A percentile compares a stretch with the other conserved stretches of the same genome.
Conservation (phyloP, 1,140 invertebrate genomes). For the Spodoptera litura region DNA sequence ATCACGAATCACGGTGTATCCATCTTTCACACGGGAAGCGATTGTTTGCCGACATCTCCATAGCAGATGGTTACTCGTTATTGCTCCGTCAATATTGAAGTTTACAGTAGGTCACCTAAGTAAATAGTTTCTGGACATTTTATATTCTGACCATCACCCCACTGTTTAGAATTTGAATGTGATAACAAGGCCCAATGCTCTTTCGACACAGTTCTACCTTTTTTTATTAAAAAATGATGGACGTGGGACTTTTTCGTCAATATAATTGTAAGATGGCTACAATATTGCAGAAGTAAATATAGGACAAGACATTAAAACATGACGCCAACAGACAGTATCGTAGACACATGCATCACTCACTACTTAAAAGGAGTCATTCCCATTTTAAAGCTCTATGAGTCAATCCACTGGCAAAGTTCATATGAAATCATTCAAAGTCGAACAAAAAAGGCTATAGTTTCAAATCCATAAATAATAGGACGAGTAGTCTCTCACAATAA, state of each 20-base stretch:
- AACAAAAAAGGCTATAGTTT: too few relatives aligned
- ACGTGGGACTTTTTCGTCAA: too few relatives aligned
- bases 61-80: slow-evolving; percentile 39
- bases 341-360: background rate
- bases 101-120: slow-evolving; percentile 44
- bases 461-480: too few relatives aligned
- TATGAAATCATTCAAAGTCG: too few relatives aligned
- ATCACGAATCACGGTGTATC: slow-evolving; percentile 7
- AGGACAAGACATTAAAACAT: background rate
- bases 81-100: slow-evolving; percentile 60
- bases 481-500: too few relatives aligned
- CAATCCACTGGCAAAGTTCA: background rate
- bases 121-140: slow-evolving; percentile 32
- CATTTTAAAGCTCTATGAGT: background rate
- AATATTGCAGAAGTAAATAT: too few relatives aligned
- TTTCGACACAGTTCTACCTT: background rate
- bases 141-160: slow-evolving; percentile 15
- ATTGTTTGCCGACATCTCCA: slow-evolving; percentile 58
- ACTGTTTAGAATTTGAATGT: background rate
- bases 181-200: background rate
- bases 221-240: too few relatives aligned
- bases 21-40: slow-evolving; percentile 64
- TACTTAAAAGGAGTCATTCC: background rate
- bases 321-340: background rate
- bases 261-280: too few relatives aligned